Percentiles rank a stretch among this genome's conserved stretches.
These are phyloP conservation scores for Lepus americanus DNA, from an alignment of 2,113 vertebrate species.

Conservation along the genomic window DNA sequence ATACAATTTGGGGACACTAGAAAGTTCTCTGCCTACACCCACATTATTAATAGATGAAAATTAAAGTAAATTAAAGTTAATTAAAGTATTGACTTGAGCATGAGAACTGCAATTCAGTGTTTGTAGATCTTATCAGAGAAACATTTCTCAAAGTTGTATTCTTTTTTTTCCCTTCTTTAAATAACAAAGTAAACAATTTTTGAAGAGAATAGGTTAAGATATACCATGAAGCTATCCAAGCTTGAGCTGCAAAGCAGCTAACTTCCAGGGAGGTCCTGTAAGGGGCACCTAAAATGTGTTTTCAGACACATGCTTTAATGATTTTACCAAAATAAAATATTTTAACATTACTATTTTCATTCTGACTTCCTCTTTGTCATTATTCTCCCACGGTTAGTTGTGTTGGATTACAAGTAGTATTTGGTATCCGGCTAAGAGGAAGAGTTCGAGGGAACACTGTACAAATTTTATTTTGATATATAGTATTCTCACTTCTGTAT, in stretches of 20 bases:
- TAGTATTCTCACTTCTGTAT: background rate
- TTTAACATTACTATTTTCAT: background rate
- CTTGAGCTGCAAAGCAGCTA: background rate
- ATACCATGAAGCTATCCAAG: background rate
- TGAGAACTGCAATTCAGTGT: slow-evolving; percentile 65
- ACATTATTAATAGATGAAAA: slow-evolving; percentile 75
- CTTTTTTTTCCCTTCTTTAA: background rate
- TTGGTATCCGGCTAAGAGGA: no score
- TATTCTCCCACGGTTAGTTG: background rate
- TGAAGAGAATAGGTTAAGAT: background rate
- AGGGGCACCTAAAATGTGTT: background rate
- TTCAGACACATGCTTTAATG: background rate
- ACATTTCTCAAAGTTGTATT: background rate
- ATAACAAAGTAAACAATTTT: background rate
- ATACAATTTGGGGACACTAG: slow-evolving; percentile 33
- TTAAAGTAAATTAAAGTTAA: slow-evolving; percentile 81
- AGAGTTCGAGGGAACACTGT: background rate
- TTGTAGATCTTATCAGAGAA: slow-evolving; percentile 52
- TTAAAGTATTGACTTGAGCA: slow-evolving; percentile 79
- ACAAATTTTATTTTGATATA: background rate
- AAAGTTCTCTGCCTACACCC: slow-evolving; percentile 51
- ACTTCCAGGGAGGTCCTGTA: background rate
- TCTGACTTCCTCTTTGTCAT: background rate
- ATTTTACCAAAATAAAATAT: background rate
- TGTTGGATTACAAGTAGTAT: background rate